A percentile compares a stretch with the other conserved stretches of the same genome.
Conservation (phyloP, 2,113 vertebrate species). For the Trichechus manatus region DNA sequence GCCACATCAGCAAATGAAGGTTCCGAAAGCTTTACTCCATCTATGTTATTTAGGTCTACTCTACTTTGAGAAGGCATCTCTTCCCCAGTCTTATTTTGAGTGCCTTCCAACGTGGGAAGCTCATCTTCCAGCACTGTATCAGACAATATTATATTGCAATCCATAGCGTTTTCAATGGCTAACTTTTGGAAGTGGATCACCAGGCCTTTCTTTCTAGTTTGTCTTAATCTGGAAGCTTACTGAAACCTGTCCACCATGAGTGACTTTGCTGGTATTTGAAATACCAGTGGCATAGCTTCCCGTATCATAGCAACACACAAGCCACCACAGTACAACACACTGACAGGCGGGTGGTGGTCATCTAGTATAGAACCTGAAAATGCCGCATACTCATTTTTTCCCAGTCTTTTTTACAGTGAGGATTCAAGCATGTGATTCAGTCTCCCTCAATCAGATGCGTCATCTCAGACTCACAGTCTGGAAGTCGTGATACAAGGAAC, state of each 20-base stretch:
- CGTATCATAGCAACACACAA: not conserved
- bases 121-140: not conserved
- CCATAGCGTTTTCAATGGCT: not conserved
- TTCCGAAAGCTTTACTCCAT: not conserved
- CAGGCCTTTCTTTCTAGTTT: not conserved
- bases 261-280: too few species aligned
- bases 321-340: not conserved
- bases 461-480: not conserved
- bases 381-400: not conserved
- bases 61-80: not conserved
- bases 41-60: not conserved
- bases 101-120: not conserved
- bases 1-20: not conserved
- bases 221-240: too few species aligned
- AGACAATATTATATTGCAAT: not conserved
- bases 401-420: not conserved
- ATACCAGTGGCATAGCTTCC: too few species aligned
- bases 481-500: not conserved
- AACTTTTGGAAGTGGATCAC: not conserved
- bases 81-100: not conserved
- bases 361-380: not conserved
- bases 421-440: not conserved
- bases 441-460: not conserved
- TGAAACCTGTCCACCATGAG: too few species aligned
- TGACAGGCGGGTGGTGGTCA: not conserved